Evolutionary conservation across 2,113 vertebrate species (phyloP), one percentile per base, ranked within the genome.

Genomic region (Astatotilapia flaviijosephi): DNA sequence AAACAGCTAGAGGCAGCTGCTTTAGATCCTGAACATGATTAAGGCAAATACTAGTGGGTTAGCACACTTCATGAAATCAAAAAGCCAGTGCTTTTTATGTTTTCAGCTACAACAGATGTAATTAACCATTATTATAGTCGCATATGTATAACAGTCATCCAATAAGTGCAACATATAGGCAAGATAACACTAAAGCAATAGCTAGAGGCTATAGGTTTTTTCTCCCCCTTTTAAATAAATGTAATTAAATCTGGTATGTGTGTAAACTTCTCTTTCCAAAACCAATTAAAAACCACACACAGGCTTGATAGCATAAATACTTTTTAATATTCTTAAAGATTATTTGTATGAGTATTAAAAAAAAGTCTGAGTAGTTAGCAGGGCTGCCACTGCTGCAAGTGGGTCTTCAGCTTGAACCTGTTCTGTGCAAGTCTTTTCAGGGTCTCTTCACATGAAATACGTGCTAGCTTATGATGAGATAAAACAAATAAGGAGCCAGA

Each of bases 21-120:
- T 84, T 86, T 53, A 87, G 87, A 90, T 87, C 60, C 84, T 85
- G 7, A 49, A 77, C 75, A 60, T 89, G 91, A 96, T 89, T 83
- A 93, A 92, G 65, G 90, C 82, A 45, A 88, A 85, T 5, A 82
- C 17, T 70, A 58, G 84, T 81, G 80, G 14, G 81, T 62, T 47
- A 70, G 85, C 68, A 82, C 68, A 80, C 79, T 53, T 83, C 21
- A 55, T n/a, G 40, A 28, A 70, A 73, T 82, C 9, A 56, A 62
- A 65, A 82, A 58, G 53, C 40, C 45, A 12, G 2, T 14, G 6
- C 4, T 77, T 53, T 86, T 86, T 51, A 45, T 17, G 3, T 68
- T 35, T 33, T 17, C 15, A 45, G 9, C 42, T 28, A 73, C 4
- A 13, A 13, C 12, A 49, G 15, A 47, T 33, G 13, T 15, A 77